These are phyloP conservation scores for Flexamia atlantica DNA, from an alignment of 2,888 invertebrate species.

Conservation along the genomic window DNA sequence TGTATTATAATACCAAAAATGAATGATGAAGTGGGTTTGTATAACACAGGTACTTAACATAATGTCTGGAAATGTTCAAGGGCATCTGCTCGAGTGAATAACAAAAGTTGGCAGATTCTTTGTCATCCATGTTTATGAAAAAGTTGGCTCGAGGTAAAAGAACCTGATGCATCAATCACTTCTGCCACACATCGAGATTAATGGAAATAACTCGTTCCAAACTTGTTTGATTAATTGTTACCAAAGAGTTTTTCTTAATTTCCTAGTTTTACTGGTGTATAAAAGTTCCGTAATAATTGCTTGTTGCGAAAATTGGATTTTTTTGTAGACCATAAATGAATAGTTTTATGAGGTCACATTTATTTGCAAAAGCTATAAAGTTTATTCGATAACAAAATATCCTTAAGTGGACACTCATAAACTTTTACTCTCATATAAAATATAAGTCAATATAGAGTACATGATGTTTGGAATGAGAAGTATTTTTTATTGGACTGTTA, in stretches of 20 bases:
- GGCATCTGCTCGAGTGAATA: background rate
- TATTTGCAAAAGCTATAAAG: too few relatives aligned
- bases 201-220: constrained; percentile 19
- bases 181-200: background rate
- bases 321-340: too few relatives aligned
- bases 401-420: too few relatives aligned
- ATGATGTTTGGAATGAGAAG: too few relatives aligned
- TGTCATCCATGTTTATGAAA: background rate
- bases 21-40: background rate
- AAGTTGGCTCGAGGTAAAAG: constrained; percentile 3
- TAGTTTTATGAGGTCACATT: too few relatives aligned
- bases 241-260: background rate
- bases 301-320: too few relatives aligned
- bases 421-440: too few relatives aligned
- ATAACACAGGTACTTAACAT: background rate
- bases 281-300: too few relatives aligned
- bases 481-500: too few relatives aligned
- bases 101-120: background rate
- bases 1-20: too few relatives aligned
- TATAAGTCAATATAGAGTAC: too few relatives aligned
- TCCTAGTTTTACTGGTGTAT: background rate
- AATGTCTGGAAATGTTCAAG: background rate
- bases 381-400: too few relatives aligned
- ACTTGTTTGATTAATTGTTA: constrained; percentile 24
- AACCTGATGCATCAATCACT: constrained; percentile 13